phyloP scores from a whole-genome alignment of 1,140 invertebrate genomes.

The Acromyrmex echinatior region DNA sequence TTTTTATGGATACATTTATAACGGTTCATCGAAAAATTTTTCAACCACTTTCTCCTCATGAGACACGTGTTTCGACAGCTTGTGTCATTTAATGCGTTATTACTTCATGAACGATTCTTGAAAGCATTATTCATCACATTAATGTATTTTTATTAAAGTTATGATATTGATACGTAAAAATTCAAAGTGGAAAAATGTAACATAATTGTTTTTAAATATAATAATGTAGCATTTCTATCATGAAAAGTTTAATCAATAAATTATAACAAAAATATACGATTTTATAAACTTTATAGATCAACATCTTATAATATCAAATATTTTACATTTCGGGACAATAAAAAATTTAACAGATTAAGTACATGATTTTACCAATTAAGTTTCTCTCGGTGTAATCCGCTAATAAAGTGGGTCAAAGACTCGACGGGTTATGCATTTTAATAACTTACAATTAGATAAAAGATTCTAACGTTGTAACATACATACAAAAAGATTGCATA shows the following conservation, averaged over 20 bases:
- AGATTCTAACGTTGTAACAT: slow-evolving; percentile 41
- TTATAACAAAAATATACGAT: neutral
- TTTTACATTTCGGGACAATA: neutral
- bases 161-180: neutral
- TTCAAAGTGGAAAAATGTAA: neutral
- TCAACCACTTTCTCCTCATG: slow-evolving; percentile 52
- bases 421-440: slow-evolving; percentile 33
- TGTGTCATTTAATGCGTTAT: slow-evolving; percentile 20
- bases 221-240: neutral
- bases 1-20: neutral
- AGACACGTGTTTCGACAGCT: slow-evolving; percentile 31
- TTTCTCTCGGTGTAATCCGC: slow-evolving; percentile 55
- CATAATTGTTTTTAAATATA: neutral
- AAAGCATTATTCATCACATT: neutral
- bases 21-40: slow-evolving; percentile 1
- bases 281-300: neutral
- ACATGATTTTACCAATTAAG: neutral
- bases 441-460: slow-evolving; percentile 35
- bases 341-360: neutral
- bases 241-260: neutral
- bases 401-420: slow-evolving; percentile 71
- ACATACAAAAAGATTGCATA: neutral
- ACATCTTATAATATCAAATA: neutral
- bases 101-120: neutral
- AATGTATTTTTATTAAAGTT: neutral